Evolutionary conservation across 2,797 vertebrate genomes (phyloP).

Genomic region (Melanotaenia parkinsoni): DNA sequence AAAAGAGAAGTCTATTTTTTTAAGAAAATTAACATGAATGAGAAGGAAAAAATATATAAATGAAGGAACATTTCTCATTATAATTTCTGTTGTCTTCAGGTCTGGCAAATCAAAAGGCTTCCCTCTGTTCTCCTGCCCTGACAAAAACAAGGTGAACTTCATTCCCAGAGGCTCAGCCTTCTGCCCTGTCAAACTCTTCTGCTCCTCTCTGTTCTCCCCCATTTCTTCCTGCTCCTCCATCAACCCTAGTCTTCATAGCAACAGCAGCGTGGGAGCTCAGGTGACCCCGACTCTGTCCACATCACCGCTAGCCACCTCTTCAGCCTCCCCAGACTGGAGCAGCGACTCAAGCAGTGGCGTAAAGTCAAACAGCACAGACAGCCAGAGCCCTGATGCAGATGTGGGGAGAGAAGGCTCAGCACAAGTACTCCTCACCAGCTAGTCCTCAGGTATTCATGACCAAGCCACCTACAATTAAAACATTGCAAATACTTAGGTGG

Average conservation of each 20-base stretch:
- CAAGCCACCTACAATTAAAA: slow-evolving; percentile 37
- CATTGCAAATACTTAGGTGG: slow-evolving; percentile 28
- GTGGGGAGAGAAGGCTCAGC: slow-evolving; percentile 74
- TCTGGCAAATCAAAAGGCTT: slow-evolving; percentile 91
- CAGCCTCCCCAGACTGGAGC: slow-evolving; percentile 78
- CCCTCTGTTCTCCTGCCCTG: slow-evolving; percentile 96
- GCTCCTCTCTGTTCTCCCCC: slow-evolving; percentile 86
- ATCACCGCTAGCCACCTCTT: slow-evolving; percentile 83
- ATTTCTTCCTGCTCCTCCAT: slow-evolving; percentile 67
- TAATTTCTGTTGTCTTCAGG: slow-evolving; percentile 67
- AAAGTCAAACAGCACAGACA: slow-evolving; percentile 52
- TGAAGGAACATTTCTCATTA: slow-evolving; percentile 4
- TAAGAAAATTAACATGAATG: no score
- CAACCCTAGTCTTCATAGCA: slow-evolving; percentile 69
- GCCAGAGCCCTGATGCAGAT: slow-evolving; percentile 61
- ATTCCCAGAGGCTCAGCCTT: slow-evolving; percentile 95
- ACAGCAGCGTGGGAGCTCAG: slow-evolving; percentile 56
- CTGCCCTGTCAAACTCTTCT: slow-evolving; percentile 95
- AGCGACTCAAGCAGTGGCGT: slow-evolving; percentile 36
- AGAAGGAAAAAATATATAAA: neutral
- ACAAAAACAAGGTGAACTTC: slow-evolving; percentile 99
- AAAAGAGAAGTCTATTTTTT: neutral
- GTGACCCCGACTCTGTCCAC: slow-evolving; percentile 74
- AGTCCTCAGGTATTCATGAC: slow-evolving; percentile 70
- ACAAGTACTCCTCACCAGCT: slow-evolving; percentile 71